phyloP scores from a whole-genome alignment of 2,113 vertebrate genomes.

The Pelecanus crispus region DNA sequence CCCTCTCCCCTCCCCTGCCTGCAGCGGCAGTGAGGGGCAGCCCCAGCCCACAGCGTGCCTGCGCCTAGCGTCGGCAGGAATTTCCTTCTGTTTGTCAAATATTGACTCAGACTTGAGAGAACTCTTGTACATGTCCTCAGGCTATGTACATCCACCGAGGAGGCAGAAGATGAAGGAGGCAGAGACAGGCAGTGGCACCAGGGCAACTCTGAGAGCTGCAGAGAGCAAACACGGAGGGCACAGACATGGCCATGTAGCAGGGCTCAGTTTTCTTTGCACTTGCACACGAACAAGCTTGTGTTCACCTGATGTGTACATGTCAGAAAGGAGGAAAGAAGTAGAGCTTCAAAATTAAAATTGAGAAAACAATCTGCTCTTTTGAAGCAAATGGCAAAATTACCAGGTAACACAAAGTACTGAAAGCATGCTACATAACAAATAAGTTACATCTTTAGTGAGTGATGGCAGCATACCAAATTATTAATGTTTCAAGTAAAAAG shows the following conservation, averaged over 20 bases:
- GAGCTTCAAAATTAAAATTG: background rate
- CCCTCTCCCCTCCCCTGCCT: background rate
- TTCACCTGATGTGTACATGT: background rate
- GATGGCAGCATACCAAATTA: background rate
- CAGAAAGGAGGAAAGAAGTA: background rate
- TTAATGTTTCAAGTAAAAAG: background rate
- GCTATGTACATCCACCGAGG: fast-evolving
- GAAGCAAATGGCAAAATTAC: background rate
- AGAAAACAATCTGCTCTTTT: background rate
- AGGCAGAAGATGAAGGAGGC: background rate
- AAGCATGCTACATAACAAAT: background rate
- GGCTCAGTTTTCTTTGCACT: background rate
- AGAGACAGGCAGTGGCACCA: background rate
- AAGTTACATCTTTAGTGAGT: background rate
- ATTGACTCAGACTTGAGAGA: background rate
- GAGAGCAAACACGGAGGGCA: background rate
- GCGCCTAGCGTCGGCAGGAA: background rate
- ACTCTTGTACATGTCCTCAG: background rate
- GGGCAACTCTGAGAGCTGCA: background rate
- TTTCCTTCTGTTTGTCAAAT: background rate
- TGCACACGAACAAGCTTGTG: no score
- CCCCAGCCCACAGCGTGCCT: background rate
- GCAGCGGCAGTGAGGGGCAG: background rate
- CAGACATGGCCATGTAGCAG: fast-evolving
- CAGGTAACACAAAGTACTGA: background rate